Evolutionary conservation across 2,113 vertebrate species (phyloP), one percentile per base, ranked within the genome.

Genomic region (Campylomormyrus numenius): DNA sequence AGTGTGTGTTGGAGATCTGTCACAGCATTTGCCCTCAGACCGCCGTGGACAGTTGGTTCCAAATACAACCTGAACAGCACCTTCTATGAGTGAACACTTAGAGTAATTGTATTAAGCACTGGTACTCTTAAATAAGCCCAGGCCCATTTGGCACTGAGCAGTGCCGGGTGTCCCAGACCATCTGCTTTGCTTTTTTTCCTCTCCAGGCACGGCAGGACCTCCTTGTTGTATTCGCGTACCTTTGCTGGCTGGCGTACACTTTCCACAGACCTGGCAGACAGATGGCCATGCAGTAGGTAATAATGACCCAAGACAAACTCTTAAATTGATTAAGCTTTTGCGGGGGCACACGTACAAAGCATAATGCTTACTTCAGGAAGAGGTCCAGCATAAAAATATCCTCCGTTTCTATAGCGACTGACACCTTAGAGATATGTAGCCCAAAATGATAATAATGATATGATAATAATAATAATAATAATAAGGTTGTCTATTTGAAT

Each of bases 271-370:
- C 89, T 89, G 84, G 92, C 89, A 92, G 94, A 93, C 95, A 96
- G 95, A 96, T 96, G 95, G 94, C 92, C 89, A 92, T 94, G 92
- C 93, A 95, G 95, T 94, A 95, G 95, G 95, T 96, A 94, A 96
- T 95, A 95, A 95, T 95, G 95, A 95, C 95, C 95, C 93, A 94
- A 95, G 94, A 95, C 95, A 95, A 95, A 95, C 93, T 94, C 93
- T 94, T 93, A 94, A 95, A 95, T 95, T 95, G 94, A 95, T 95
- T 95, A 95, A 92, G 94, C 91, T 92, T 93, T 92, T 87, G 90
- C 91, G 90, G 92, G 93, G 94, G 91, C 93, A 93, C 89, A 91
- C 90, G 93, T 90, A 92, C 92, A 94, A 94, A 94, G 91, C 88
- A 92, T 91, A 80, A 92, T 83, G 87, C 91, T 88, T 91, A 91